A percentile compares a stretch with the other conserved stretches of the same genome.
Evolutionary conservation across 2,113 vertebrate genomes (phyloP).

Genomic region (Phrynosoma blainvillii): DNA sequence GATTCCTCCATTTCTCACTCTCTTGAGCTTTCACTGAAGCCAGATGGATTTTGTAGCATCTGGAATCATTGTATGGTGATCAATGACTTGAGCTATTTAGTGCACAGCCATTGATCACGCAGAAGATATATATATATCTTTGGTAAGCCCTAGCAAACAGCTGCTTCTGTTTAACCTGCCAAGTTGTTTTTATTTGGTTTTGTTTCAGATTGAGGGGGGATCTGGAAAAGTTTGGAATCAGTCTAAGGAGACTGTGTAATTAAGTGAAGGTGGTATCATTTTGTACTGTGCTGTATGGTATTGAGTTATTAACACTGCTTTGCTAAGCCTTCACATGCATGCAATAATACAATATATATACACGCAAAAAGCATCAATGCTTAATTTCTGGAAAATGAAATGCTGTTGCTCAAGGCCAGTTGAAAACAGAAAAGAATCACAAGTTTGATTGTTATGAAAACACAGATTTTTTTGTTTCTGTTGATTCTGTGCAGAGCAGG

Average conservation of each 20-base stretch:
- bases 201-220: slow-evolving; percentile 37
- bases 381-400: background rate
- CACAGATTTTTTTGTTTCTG: background rate
- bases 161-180: slow-evolving; percentile 60
- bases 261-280: slow-evolving; percentile 59
- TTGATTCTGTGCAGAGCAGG: background rate
- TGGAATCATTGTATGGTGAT: slow-evolving; percentile 59
- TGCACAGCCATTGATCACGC: slow-evolving; percentile 49
- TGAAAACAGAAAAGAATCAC: background rate
- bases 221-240: slow-evolving; percentile 55
- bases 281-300: slow-evolving; percentile 62
- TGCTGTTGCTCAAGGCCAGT: background rate
- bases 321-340: slow-evolving; percentile 43
- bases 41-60: slow-evolving; percentile 52
- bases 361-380: background rate
- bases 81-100: slow-evolving; percentile 42
- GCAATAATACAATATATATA: background rate
- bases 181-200: slow-evolving; percentile 16
- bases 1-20: slow-evolving; percentile 11
- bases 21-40: slow-evolving; percentile 23
- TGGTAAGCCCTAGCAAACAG: slow-evolving; percentile 51
- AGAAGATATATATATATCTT: slow-evolving; percentile 42
- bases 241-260: slow-evolving; percentile 61
- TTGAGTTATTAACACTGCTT: slow-evolving; percentile 38
- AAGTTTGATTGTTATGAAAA: background rate